These are phyloP conservation scores for Rosalia funebris DNA, from an alignment of 2,888 invertebrate genomes.

Conservation along the genomic window DNA sequence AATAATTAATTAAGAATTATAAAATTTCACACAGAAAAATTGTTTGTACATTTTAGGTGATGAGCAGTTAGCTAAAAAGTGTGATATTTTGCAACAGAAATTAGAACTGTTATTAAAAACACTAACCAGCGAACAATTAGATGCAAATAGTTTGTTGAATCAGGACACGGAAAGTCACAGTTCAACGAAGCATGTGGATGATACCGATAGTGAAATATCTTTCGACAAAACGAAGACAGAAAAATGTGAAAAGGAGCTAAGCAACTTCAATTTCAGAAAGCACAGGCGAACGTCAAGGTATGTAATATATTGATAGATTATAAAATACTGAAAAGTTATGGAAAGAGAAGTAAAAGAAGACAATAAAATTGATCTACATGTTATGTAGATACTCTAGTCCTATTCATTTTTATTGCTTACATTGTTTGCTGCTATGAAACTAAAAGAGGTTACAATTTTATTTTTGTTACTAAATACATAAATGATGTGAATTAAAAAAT, in stretches of 20 bases:
- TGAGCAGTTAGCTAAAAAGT: constrained; percentile 73
- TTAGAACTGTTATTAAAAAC: constrained; percentile 78
- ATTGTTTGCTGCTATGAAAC: no score
- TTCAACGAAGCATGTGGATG: constrained; percentile 48
- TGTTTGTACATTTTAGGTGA: constrained; percentile 68
- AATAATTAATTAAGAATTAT: no score
- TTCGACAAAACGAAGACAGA: constrained; percentile 60
- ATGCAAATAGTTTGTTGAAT: constrained; percentile 48
- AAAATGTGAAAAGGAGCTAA: constrained; percentile 63
- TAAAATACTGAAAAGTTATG: no score
- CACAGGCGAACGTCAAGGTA: constrained; percentile 62
- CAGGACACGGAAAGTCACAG: constrained; percentile 44
- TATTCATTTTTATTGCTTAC: no score
- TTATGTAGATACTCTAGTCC: no score
- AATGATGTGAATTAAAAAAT: no score
- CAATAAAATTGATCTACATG: no score
- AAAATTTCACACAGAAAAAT: no score
- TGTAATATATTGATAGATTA: no score
- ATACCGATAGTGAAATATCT: constrained; percentile 61
- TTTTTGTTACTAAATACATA: no score
- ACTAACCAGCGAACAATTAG: constrained; percentile 74
- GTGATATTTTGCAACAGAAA: constrained; percentile 79
- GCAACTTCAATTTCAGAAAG: constrained; percentile 63
- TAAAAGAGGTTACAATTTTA: no score
- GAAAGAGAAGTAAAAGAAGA: no score